Base-by-base conservation (phyloP, 30 jellyfish, hydroid and myxozoan genomes). In the Sanderia malayensis region DNA sequence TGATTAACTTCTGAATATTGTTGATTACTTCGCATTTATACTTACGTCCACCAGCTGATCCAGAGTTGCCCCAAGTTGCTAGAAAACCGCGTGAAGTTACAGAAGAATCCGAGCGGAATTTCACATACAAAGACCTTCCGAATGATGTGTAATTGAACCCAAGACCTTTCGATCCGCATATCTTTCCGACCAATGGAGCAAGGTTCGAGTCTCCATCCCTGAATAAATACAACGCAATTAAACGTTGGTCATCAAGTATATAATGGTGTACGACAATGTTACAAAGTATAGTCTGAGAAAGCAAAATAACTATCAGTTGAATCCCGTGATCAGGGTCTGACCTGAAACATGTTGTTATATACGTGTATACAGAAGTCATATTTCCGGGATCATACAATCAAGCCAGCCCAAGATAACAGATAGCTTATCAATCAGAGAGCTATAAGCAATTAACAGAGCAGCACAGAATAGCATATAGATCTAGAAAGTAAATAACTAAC, bases 81-180 rank as follows among this genome's bases (percentile, higher is more conserved):
- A 52, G 28, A 74, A 84, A 84, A 24, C 95, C 95, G 29, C 81
- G 77, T 4, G 73, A 44, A 8, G 80, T 71, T 2, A 73, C 73
- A 4, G 80, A 52, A 1, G 52, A 20, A 58, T 82, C 94, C 4
- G 95, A 84, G 31, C 79, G 55, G 76, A 84, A 84, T 53, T 67
- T 65, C 44, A 84, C 46, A 64, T 73, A 67, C 44, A 75, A 2
- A 0, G 95, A 57, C 44, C 72, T 64, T 15, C 86, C 85, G 2
- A 74, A 57, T 9, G 95, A 67, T 34, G 95, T 73, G 66, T 73
- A 73, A 37, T 73, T 84, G 72, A 13, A 75, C 4, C 89, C 95
- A 15, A 57, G 85, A 67, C 89, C 89, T 19, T 31, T 58, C 3
- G 85, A 30, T 1, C 89, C 89, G 58, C 95, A 84, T 0, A 84